phyloP scores from a whole-genome alignment of 2,113 vertebrate species.

The Proterorhinus semilunaris region DNA sequence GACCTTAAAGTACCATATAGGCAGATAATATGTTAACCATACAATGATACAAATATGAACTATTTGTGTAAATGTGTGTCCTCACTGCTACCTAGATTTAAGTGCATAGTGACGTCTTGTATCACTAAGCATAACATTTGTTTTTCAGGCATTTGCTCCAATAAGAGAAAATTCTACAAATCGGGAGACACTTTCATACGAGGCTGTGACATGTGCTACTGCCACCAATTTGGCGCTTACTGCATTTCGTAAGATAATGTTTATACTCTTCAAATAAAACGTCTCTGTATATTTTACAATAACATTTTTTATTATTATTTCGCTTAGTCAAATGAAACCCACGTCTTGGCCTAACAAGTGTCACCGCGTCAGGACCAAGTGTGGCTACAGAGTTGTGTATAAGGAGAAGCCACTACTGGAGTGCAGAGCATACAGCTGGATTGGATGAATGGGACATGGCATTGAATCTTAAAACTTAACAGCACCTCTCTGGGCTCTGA shows the following conservation, averaged over 20 bases:
- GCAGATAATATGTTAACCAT: too few species aligned
- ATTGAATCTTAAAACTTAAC: not conserved
- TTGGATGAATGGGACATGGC: slow-evolving; percentile 43
- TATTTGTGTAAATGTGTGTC: too few species aligned
- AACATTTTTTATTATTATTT: not conserved
- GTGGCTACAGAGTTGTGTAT: slow-evolving; percentile 60
- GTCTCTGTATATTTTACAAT: not conserved
- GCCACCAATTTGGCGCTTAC: slow-evolving; percentile 56
- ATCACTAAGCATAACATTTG: not conserved
- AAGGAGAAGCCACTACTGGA: slow-evolving; percentile 50
- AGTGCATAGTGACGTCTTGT: not conserved
- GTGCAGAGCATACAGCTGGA: slow-evolving; percentile 70
- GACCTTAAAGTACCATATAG: too few species aligned
- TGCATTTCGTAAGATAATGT: slow-evolving; percentile 55
- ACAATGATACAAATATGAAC: too few species aligned
- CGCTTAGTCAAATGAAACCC: slow-evolving; percentile 56
- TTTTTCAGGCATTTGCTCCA: slow-evolving; percentile 55
- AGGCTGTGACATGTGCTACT: slow-evolving; percentile 68
- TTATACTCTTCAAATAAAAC: not conserved
- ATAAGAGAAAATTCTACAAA: slow-evolving; percentile 61
- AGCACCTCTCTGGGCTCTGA: not conserved
- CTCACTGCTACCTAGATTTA: too few species aligned
- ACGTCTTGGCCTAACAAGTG: slow-evolving; percentile 69
- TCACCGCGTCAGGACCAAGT: slow-evolving; percentile 40
- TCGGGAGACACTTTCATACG: slow-evolving; percentile 62